These are phyloP conservation scores for Danaus plexippus DNA, from an alignment of 1,140 invertebrate genomes.

Conservation along the genomic window DNA sequence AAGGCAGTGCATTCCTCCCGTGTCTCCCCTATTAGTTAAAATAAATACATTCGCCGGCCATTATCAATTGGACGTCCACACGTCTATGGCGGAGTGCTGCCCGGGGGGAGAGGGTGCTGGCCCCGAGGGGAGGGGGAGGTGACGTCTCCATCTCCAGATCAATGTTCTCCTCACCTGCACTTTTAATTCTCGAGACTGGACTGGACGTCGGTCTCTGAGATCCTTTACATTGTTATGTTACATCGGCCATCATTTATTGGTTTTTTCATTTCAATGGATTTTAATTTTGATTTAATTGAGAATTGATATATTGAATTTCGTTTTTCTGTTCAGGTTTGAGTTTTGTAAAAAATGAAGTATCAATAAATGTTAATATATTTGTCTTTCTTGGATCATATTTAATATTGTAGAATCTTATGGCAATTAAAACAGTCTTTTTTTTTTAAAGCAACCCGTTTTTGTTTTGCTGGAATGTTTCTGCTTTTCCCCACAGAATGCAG, in stretches of 20 bases:
- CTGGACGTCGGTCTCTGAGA: constrained; percentile 32
- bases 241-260: background rate
- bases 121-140: constrained; percentile 11
- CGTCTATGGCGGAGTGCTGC: constrained; percentile 8
- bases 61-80: constrained; percentile 57
- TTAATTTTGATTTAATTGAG: background rate
- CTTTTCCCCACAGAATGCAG: no score
- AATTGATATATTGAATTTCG: no score
- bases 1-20: no score
- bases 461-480: no score
- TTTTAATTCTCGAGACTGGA: constrained; percentile 57
- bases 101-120: no score
- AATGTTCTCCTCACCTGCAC: constrained; percentile 57
- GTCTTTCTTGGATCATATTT: no score
- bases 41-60: constrained; percentile 31
- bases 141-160: constrained; percentile 47
- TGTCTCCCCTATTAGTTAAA: constrained; percentile 14
- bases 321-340: no score
- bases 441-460: no score
- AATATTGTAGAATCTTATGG: no score
- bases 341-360: no score
- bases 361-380: no score
- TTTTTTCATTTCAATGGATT: background rate
- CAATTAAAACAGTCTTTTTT: no score
- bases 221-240: constrained; percentile 10